phyloP scores from a whole-genome alignment of 2,113 vertebrate genomes.

The Mus spicilegus region DNA sequence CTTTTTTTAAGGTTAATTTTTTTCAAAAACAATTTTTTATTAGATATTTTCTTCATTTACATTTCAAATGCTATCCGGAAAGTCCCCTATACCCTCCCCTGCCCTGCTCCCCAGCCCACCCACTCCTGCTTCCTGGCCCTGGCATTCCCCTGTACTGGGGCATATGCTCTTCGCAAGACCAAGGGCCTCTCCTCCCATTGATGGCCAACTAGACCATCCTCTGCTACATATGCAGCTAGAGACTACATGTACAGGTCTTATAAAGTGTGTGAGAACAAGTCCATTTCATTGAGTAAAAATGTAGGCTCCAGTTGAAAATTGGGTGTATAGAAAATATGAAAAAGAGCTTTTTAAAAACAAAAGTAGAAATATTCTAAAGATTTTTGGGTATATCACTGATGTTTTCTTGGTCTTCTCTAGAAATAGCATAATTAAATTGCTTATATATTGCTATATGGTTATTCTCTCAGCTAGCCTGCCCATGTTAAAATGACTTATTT shows the following conservation, averaged over 20 bases:
- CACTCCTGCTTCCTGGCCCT: no score
- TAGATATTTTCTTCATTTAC: no score
- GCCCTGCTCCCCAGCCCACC: no score
- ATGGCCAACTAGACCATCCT: no score
- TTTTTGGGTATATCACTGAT: neutral
- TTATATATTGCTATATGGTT: neutral
- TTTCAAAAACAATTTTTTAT: no score
- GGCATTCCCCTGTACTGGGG: no score
- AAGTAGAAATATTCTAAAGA: constrained; percentile 6
- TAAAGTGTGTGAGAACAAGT: neutral
- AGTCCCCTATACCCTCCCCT: no score
- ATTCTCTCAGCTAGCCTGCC: neutral
- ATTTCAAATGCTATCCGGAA: no score
- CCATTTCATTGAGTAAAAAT: neutral
- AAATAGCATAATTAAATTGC: neutral
- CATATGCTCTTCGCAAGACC: no score
- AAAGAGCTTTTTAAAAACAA: neutral
- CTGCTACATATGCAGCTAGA: no score
- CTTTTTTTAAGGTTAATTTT: no score
- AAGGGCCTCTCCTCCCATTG: no score
- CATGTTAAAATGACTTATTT: neutral
- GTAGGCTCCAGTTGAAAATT: neutral
- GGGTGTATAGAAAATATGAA: neutral
- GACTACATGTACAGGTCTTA: neutral
- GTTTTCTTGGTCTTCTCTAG: neutral